These are phyloP conservation scores for Amblyjoppa fuscipennis DNA, from an alignment of 2,888 invertebrate genomes.

Conservation along the genomic window DNA sequence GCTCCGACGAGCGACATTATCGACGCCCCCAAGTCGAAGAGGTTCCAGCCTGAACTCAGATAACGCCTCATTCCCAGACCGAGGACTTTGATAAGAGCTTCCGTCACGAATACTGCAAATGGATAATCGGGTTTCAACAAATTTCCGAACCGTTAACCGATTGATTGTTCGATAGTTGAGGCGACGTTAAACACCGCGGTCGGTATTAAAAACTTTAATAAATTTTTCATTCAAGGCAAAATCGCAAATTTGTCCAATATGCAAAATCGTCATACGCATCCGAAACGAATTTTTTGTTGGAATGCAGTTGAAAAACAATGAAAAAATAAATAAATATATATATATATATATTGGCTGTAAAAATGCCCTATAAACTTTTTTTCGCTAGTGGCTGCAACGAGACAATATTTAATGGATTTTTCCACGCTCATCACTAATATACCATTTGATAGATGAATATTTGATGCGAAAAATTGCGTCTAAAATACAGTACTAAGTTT, in stretches of 20 bases:
- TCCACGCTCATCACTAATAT: too few species aligned
- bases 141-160: neutral
- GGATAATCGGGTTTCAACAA: neutral
- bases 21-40: slow-evolving; percentile 91
- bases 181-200: neutral
- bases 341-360: too few species aligned
- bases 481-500: too few species aligned
- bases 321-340: too few species aligned
- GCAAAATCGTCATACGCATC: too few species aligned
- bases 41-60: slow-evolving; percentile 94
- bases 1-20: slow-evolving; percentile 90
- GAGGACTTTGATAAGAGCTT: slow-evolving; percentile 91
- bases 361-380: too few species aligned
- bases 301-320: neutral
- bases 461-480: too few species aligned
- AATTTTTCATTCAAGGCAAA: too few species aligned
- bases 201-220: neutral
- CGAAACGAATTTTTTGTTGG: neutral
- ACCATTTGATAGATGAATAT: too few species aligned
- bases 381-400: too few species aligned
- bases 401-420: too few species aligned
- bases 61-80: slow-evolving; percentile 91
- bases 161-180: neutral
- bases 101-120: slow-evolving; percentile 90
- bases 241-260: too few species aligned